Conservation (phyloP, 2,888 invertebrate genomes). For the Eupithecia tripunctaria region DNA sequence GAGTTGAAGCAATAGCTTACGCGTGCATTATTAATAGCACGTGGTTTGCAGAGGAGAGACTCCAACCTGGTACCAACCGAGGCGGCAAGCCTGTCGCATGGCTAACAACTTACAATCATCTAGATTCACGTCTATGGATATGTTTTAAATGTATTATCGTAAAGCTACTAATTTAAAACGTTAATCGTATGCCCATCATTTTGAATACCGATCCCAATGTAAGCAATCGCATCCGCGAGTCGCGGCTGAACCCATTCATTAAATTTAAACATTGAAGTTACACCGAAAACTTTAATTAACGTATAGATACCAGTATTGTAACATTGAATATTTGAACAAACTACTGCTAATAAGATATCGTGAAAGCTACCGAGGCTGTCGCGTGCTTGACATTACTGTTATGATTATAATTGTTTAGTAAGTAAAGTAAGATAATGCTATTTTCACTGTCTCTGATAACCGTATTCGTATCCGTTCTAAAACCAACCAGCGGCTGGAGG, state of each 20-base stretch:
- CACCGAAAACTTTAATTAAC: conserved; percentile 46
- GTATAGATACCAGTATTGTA: conserved; percentile 32
- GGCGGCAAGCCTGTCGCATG: conserved; percentile 52
- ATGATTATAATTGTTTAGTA: conserved; percentile 36
- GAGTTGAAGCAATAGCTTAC: not conserved
- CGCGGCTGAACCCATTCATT: conserved; percentile 27
- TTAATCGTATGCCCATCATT: conserved; percentile 27
- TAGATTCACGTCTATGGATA: conserved; percentile 74
- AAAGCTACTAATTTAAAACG: conserved; percentile 57
- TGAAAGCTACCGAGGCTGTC: conserved; percentile 45
- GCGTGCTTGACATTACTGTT: conserved; percentile 41
- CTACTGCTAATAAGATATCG: conserved; percentile 41
- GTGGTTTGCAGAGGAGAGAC: not conserved
- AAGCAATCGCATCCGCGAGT: not conserved
- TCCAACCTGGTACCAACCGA: not conserved
- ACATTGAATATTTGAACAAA: conserved; percentile 37
- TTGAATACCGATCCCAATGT: not conserved
- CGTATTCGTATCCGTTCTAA: conserved; percentile 38
- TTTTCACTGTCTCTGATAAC: conserved; percentile 45
- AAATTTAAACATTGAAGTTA: conserved; percentile 38
- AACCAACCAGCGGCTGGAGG: conserved; percentile 34
- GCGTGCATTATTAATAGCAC: too few species aligned
- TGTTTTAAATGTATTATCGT: conserved; percentile 66
- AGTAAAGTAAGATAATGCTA: conserved; percentile 41
- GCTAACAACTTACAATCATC: conserved; percentile 55